These are phyloP conservation scores for Linhomoeus sp. DNA, from an alignment of 2,888 invertebrate genomes.

Conservation along the genomic window DNA sequence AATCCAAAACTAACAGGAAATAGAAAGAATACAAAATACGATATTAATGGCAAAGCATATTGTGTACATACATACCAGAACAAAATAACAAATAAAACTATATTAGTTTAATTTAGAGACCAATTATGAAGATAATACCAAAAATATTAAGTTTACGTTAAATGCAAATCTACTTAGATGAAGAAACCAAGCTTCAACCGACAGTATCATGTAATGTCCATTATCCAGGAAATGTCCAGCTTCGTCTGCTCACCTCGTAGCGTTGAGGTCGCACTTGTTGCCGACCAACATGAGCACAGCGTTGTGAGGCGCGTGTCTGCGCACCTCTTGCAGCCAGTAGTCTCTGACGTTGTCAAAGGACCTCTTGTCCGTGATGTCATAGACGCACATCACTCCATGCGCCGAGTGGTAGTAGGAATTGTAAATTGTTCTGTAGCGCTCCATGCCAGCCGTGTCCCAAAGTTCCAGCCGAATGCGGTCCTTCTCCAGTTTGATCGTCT, in stretches of 20 bases:
- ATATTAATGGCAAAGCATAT: too few relatives aligned
- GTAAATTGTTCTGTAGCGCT: constrained; percentile 25
- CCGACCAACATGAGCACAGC: constrained; percentile 27
- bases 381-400: constrained; percentile 28
- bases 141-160: too few relatives aligned
- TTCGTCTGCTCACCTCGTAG: constrained; percentile 9
- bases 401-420: constrained; percentile 28
- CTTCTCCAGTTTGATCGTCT: constrained; percentile 26
- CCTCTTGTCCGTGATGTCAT: constrained; percentile 20
- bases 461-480: constrained; percentile 16
- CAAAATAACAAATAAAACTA: too few relatives aligned
- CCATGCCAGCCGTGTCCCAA: constrained; percentile 26
- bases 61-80: too few relatives aligned
- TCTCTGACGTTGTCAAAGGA: constrained; percentile 23
- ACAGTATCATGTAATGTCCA: too few relatives aligned
- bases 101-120: too few relatives aligned
- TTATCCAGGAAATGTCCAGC: background rate
- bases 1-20: too few relatives aligned
- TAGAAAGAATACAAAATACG: too few relatives aligned
- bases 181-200: too few relatives aligned
- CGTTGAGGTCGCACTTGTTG: constrained; percentile 23
- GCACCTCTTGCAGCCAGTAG: constrained; percentile 25
- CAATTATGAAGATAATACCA: too few relatives aligned
- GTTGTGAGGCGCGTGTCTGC: constrained; percentile 24
- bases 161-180: too few relatives aligned